Base-by-base conservation (phyloP, 2,113 vertebrate genomes). In the Cardinalis cardinalis region DNA sequence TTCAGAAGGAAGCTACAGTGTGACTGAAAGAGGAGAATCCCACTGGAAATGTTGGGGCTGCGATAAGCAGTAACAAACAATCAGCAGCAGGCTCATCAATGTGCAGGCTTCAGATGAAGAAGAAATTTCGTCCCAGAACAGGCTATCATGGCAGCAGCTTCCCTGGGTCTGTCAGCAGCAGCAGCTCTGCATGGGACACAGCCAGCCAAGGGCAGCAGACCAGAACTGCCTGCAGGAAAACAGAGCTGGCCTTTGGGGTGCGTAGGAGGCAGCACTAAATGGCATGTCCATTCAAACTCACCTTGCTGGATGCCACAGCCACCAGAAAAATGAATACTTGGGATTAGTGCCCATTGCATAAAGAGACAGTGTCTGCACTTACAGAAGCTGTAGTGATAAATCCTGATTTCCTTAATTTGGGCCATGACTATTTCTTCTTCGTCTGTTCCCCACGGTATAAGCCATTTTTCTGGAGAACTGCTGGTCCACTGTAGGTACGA, bases 121-220 rank as follows among this genome's bases (percentile, higher is more conserved):
- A 18, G 13, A 55, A 75, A 75, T 73, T 26, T 79, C 32, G 72
- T 78, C 15, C 61, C 66, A 65, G 41, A 81, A 24, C 13, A 52
- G 12, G 21, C 8, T 40, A 41, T 40, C 5, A 1, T 8, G 51
- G 58, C 81, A 87, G 59, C 41, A 68, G 24, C 29, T 71, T 87
- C 87, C 0, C 0, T 24, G 21, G 28, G 11, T 60, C 46, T 82
- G 14, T 28, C 34, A n/a, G 58, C 76, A 87, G 49, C 63, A 84
- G 4, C 19, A 41, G 26, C 0, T 0, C n/a, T 43, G 5, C 40
- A 28, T 36, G 0, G 1, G 48, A 40, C 55, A 44, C 24, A 63
- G 25, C 7, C 1, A 5, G 51, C 32, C 66, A 72, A 61, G 34
- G 74, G 61, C 69, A 84, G 49, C 44, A 70, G 46, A 25, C 10